Evolutionary conservation across 2,888 invertebrate species (phyloP).

Genomic region (Diaperis boleti): DNA sequence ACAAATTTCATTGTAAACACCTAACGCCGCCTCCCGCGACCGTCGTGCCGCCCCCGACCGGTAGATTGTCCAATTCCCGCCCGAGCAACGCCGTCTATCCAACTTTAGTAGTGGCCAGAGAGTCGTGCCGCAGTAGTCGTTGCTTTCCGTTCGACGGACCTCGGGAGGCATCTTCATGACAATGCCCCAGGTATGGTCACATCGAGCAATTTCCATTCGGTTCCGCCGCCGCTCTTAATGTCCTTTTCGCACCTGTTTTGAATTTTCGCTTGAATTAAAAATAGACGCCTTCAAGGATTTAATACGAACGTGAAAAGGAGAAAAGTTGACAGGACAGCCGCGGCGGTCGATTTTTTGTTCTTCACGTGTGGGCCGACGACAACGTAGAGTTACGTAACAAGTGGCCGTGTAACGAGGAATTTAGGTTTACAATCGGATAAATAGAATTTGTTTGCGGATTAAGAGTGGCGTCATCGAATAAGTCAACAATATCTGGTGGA

Average conservation of each 20-base stretch:
- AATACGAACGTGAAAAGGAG: conserved; percentile 20
- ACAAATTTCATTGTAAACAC: too few relatives aligned
- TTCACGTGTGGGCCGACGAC: too few relatives aligned
- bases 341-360: too few relatives aligned
- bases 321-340: not conserved
- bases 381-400: too few relatives aligned
- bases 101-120: conserved; percentile 36
- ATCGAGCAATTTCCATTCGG: conserved; percentile 1
- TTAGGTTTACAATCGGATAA: too few relatives aligned
- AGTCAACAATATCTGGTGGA: too few relatives aligned
- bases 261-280: conserved; percentile 34
- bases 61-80: conserved; percentile 8
- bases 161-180: conserved; percentile 26
- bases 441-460: too few relatives aligned
- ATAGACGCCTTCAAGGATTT: conserved; percentile 38
- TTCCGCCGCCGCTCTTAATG: not conserved
- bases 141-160: conserved; percentile 26
- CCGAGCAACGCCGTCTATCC: conserved; percentile 22
- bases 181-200: conserved; percentile 31
- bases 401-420: too few relatives aligned
- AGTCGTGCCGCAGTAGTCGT: conserved; percentile 23
- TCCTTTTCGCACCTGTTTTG: conserved; percentile 30
- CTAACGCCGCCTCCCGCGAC: too few relatives aligned
- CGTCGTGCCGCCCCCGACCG: not conserved
- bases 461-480: too few relatives aligned